phyloP scores from a whole-genome alignment of 2,888 invertebrate genomes.

The Apomyelois bistriatella region DNA sequence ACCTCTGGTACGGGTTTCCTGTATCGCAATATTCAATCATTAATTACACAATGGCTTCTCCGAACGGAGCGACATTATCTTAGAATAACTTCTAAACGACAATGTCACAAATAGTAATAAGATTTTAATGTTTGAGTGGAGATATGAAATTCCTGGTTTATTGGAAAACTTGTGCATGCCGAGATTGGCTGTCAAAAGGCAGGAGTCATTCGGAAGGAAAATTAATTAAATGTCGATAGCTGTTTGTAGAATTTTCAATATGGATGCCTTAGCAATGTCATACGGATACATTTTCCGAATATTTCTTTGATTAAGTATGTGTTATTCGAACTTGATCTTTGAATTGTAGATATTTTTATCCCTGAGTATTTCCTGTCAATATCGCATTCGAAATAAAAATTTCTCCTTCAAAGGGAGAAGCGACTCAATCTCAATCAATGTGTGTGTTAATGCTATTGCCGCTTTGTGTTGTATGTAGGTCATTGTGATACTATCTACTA shows the following conservation, averaged over 20 bases:
- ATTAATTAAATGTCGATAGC: constrained; percentile 3
- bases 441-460: too few relatives aligned
- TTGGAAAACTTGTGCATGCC: constrained; percentile 3
- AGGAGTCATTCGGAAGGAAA: not conserved
- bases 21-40: too few relatives aligned
- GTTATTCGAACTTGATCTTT: too few relatives aligned
- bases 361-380: too few relatives aligned
- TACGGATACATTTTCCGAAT: not conserved
- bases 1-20: too few relatives aligned
- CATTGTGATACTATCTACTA: too few relatives aligned
- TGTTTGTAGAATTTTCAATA: constrained; percentile 1
- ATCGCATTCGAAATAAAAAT: too few relatives aligned
- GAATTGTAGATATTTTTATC: too few relatives aligned
- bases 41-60: too few relatives aligned
- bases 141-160: constrained; percentile 7
- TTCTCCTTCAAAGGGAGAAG: too few relatives aligned
- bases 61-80: not conserved
- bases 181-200: constrained; percentile 1
- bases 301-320: not conserved
- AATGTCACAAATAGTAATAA: not conserved
- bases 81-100: not conserved
- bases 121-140: not conserved
- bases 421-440: too few relatives aligned
- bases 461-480: too few relatives aligned
- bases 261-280: not conserved